These are phyloP conservation scores for Rhinichthys klamathensis DNA, from an alignment of 2,113 vertebrate species.

Conservation along the genomic window DNA sequence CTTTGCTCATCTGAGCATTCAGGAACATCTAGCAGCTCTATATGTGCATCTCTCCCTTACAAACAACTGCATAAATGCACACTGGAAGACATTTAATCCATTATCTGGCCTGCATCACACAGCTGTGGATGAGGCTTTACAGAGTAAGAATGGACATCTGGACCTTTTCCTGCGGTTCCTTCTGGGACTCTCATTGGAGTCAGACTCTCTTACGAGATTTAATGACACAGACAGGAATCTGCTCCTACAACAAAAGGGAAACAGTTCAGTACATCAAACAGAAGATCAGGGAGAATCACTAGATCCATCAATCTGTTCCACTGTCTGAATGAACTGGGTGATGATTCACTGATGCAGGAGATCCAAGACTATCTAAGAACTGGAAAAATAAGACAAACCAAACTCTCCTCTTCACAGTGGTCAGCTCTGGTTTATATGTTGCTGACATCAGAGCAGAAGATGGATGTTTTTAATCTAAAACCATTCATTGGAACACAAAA, in stretches of 20 bases:
- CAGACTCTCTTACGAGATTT: background rate
- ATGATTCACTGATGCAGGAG: background rate
- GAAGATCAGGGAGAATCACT: too few relatives aligned
- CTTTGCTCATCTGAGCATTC: background rate
- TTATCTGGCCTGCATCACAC: too few relatives aligned
- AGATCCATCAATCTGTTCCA: background rate
- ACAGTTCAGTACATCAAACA: too few relatives aligned
- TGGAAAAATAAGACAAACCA: background rate
- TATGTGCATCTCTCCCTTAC: background rate
- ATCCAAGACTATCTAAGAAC: background rate
- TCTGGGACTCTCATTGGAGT: background rate
- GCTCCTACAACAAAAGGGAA: too few relatives aligned
- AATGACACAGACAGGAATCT: too few relatives aligned
- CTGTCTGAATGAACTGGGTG: conserved; percentile 3
- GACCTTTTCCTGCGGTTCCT: background rate
- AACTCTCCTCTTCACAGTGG: background rate
- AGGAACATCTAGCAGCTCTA: conserved; percentile 7
- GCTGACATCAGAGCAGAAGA: conserved; percentile 13
- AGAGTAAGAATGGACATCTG: background rate
- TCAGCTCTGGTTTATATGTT: conserved; percentile 1
- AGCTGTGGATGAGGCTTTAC: background rate
- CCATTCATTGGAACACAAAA: background rate
- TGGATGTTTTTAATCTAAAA: background rate
- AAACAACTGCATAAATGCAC: too few relatives aligned
- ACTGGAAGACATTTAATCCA: too few relatives aligned